Evolutionary conservation across 2,888 invertebrate genomes (phyloP), one percentile per base, ranked within the genome.

Genomic region (Alloscopus bannaensis): DNA sequence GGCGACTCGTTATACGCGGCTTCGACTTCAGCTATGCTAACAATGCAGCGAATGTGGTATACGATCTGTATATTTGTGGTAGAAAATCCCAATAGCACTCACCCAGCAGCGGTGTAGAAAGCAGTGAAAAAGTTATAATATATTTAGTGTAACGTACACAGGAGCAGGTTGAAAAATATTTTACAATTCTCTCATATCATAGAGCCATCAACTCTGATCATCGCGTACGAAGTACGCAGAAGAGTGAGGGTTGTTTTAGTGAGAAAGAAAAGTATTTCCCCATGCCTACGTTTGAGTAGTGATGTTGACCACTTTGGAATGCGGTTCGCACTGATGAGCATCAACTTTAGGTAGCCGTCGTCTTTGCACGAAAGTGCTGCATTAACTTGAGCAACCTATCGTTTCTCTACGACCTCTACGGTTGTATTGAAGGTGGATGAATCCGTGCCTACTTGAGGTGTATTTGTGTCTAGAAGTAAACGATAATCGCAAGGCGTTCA

Each of bases 281-380:
- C 75, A 66, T 65, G n/a, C n/a, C n/a, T n/a, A n/a, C n/a, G 65
- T 42, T 73, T 73, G 65, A 65, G 26, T 45, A 73, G 65, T 26
- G 18, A 68, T 62, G 82, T 80, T 83, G 84, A 83, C 83, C 84
- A 83, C 81, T 80, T 75, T 71, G 83, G 84, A 84, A 84, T 84
- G 83, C 79, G 83, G 84, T 82, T 81, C 81, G 80, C 77, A 79
- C 78, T 76, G 65, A 64, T 75, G 59, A 77, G 13, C 55, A 55
- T 55, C 60, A 24, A 40, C 45, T 60, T 59, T n/a, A n/a, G n/a
- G n/a, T n/a, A n/a, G n/a, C n/a, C n/a, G n/a, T n/a, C 20, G 57
- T 47, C 18, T 55, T 55, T n/a, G n/a, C n/a, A n/a, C n/a, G n/a
- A 45, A 45, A 4, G n/a, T 45, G 18, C 45, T 45, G 45, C 55